Conservation (phyloP, 2,888 invertebrate species). For the Melinaea marsaeus region DNA sequence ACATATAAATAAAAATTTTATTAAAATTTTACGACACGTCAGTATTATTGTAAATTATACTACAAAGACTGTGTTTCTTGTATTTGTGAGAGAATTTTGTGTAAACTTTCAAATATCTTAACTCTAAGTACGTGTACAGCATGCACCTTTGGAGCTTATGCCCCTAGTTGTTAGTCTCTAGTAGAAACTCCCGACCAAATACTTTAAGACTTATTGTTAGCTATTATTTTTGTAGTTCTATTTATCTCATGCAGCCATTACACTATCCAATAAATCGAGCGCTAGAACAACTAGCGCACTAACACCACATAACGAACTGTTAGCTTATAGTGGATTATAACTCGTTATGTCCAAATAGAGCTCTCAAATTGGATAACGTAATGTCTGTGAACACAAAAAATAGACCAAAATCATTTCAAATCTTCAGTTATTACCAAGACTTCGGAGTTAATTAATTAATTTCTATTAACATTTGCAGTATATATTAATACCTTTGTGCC, state of each 20-base stretch:
- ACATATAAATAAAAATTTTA: slow-evolving; percentile 43
- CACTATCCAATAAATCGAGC: too few relatives aligned
- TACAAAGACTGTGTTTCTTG: slow-evolving; percentile 74
- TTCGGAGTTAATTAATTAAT: slow-evolving; percentile 12
- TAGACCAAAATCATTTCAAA: too few relatives aligned
- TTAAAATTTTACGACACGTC: slow-evolving; percentile 54
- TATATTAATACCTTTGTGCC: slow-evolving; percentile 28
- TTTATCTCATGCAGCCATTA: too few relatives aligned
- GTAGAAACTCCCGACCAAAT: slow-evolving; percentile 75
- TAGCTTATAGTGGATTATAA: too few relatives aligned
- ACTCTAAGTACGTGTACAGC: slow-evolving; percentile 58
- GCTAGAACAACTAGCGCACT: neutral
- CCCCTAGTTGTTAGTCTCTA: slow-evolving; percentile 71
- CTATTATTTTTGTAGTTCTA: slow-evolving; percentile 43
- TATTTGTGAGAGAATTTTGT: slow-evolving; percentile 66
- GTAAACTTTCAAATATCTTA: slow-evolving; percentile 56
- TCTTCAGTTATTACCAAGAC: neutral
- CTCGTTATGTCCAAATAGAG: too few relatives aligned
- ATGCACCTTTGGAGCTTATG: slow-evolving; percentile 75
- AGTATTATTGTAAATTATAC: slow-evolving; percentile 69
- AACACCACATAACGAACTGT: neutral
- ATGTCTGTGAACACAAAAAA: too few relatives aligned
- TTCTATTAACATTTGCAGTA: slow-evolving; percentile 8
- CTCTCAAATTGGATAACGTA: too few relatives aligned
- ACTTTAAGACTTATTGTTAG: slow-evolving; percentile 68